phyloP scores from a whole-genome alignment of 2,113 vertebrate genomes.

The Rhegmatorhina hoffmannsi region DNA sequence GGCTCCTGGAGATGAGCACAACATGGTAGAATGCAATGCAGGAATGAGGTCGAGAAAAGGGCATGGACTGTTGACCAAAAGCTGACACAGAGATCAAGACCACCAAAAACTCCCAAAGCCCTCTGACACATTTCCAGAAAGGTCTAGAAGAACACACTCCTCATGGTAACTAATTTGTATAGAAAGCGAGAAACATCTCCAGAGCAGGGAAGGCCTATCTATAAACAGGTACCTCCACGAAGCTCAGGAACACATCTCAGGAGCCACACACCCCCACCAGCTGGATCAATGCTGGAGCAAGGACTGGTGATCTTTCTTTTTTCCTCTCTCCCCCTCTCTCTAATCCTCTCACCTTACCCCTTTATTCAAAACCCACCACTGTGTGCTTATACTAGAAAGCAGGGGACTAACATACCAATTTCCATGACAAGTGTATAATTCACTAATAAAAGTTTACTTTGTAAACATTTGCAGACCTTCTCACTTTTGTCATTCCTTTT shows the following conservation, averaged over 20 bases:
- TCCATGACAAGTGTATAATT: not conserved
- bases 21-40: not conserved
- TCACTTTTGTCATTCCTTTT: not conserved
- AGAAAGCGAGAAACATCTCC: not conserved
- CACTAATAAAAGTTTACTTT: not conserved
- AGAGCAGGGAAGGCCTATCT: not conserved
- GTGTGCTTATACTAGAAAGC: not conserved
- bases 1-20: not conserved
- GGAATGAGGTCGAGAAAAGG: not conserved
- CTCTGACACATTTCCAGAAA: not conserved
- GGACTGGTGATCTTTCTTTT: not conserved
- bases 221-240: not conserved
- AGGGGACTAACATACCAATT: not conserved
- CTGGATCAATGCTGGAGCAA: accelerated
- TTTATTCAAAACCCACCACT: not conserved
- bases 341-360: not conserved
- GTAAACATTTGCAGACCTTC: not conserved
- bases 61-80: not conserved
- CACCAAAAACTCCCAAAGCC: accelerated
- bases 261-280: not conserved
- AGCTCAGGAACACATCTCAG: not conserved
- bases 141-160: not conserved
- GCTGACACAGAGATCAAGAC: not conserved
- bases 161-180: not conserved
- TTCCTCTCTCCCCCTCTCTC: not conserved